phyloP scores from a whole-genome alignment of 2,888 invertebrate species.

The Magallana nippona region DNA sequence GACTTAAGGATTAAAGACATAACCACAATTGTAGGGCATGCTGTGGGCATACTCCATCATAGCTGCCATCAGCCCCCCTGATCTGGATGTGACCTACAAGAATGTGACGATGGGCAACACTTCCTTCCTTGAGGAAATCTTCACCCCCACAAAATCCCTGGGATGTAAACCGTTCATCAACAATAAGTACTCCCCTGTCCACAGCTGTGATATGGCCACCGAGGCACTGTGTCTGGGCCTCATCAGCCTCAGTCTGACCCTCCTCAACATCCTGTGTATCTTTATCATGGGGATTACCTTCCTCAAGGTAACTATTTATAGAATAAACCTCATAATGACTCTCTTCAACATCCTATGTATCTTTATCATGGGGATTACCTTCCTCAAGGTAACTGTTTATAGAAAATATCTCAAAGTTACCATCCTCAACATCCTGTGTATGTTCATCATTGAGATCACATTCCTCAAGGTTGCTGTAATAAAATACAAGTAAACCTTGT shows the following conservation, averaged over 20 bases:
- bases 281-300: conserved; percentile 90
- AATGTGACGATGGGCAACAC: neutral
- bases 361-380: conserved; percentile 88
- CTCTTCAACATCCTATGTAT: conserved; percentile 91
- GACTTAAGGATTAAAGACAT: neutral
- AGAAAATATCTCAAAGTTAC: conserved; percentile 88
- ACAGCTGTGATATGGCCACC: conserved; percentile 87
- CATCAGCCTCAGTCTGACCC: conserved; percentile 88
- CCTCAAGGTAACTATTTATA: conserved; percentile 82
- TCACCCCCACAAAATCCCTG: neutral
- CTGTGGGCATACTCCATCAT: conserved; percentile 66
- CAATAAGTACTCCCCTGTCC: conserved; percentile 82
- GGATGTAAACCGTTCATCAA: conserved; percentile 59
- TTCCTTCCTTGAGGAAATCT: neutral
- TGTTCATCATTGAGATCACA: conserved; percentile 85
- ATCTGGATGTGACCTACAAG: neutral
- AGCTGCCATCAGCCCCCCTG: conserved; percentile 59
- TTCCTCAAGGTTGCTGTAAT: too few relatives aligned
- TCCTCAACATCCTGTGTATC: conserved; percentile 91
- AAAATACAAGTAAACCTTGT: too few relatives aligned
- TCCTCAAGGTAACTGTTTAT: conserved; percentile 83
- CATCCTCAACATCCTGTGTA: conserved; percentile 90
- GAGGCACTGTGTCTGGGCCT: conserved; percentile 90
- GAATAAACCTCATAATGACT: conserved; percentile 88
- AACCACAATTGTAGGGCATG: conserved; percentile 63